These are phyloP conservation scores for Coleophora deauratella DNA, from an alignment of 2,888 invertebrate species.

Conservation along the genomic window DNA sequence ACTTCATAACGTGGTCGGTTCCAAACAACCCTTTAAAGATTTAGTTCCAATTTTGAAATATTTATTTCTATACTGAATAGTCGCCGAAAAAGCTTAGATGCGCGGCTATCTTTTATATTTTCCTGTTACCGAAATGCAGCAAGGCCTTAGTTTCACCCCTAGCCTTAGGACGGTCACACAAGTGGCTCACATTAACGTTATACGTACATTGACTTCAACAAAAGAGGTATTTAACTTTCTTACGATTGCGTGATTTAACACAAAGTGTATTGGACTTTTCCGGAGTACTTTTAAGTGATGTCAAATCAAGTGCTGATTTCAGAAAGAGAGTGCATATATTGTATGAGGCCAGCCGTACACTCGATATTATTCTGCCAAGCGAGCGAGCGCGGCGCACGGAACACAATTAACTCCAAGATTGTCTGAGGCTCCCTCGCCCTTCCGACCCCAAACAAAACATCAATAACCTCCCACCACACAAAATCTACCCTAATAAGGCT, in stretches of 20 bases:
- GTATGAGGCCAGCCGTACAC: neutral
- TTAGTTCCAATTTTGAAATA: too few species aligned
- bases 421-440: constrained; percentile 69
- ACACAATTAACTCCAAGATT: constrained; percentile 75
- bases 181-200: neutral
- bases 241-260: neutral
- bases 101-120: too few species aligned
- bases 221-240: neutral
- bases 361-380: constrained; percentile 66
- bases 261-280: neutral
- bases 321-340: neutral
- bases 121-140: too few species aligned
- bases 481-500: constrained; percentile 24
- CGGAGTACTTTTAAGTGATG: neutral
- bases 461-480: constrained; percentile 52
- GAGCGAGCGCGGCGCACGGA: constrained; percentile 66
- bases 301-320: neutral
- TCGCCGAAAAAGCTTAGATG: too few species aligned
- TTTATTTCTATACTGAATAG: too few species aligned
- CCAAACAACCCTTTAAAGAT: too few species aligned
- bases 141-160: too few species aligned
- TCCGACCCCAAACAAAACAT: constrained; percentile 71
- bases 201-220: neutral
- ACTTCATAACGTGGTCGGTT: too few species aligned
- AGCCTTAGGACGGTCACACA: neutral